Base-by-base conservation (phyloP, 2,888 invertebrate genomes). In the Diaphora mendica region DNA sequence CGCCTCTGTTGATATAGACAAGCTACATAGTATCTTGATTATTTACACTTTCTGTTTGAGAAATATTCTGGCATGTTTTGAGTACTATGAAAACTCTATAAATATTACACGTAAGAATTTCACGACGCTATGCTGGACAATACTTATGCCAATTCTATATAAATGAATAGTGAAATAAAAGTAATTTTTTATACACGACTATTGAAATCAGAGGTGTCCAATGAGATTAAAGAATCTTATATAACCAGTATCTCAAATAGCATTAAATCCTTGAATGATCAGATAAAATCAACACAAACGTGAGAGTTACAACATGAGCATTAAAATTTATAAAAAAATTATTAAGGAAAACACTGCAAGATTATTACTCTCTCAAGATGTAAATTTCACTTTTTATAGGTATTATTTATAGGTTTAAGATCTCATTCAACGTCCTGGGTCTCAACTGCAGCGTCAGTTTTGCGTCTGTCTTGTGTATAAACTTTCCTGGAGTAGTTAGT, bases 1-100 rank as follows among this genome's bases (percentile, higher is more conserved):
- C 26, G 8, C 64, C 64, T 73, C 71, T 71, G 64, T 72, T 48
- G 35, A 44, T 64, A 55, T 42, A 74, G 44, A 72, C 71, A 67
- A 35, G n/a, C 51, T 66, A 42, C 33, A 55, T 69, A 74, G 64
- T 64, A 71, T 66, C 59, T 71, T 72, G n/a, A 67, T 65, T 73
- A 71, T 77, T 73, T 65, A 73, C 69, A 44, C 17, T 70, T 64
- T 55, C 39, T 73, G n/a, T 35, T 59, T 42, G 39, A 30, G 20
- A 68, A 64, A 64, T 64, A 39, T 51, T 42, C 20, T 68, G 48
- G 15, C 33, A 35, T 64, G 3, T 42, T 70, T 30, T 23, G 62
- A 59, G 26, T 69, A 9, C 15, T n/a, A n/a, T 55, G n/a, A n/a
- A 55, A 11, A 13, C 55, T 55, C n/a, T 55, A n/a, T 55, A 11